Evolutionary conservation across 2,797 vertebrate genomes (phyloP), one percentile per base, ranked within the genome.

Genomic region (Coregonus suidteri): DNA sequence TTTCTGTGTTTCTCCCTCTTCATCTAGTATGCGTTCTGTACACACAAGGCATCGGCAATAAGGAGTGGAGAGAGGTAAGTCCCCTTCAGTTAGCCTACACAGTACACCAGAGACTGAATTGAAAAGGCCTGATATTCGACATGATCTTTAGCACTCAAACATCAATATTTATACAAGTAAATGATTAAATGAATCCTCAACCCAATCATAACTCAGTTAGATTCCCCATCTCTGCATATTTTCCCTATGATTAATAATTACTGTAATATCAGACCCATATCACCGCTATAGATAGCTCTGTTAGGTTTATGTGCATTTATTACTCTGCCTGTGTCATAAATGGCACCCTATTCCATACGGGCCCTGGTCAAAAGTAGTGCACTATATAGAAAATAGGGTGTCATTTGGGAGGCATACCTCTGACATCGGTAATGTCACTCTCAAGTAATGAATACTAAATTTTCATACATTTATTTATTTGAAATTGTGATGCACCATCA

Each of bases 11-110:
- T 78, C 9, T 79, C 67, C 81, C 75, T 93, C 67, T 92, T 80
- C 89, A 87, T 83, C 64, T 95, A 99, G 98, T 99, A 88, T 99
- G 98, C 90, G 98, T 99, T 84, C 96, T 99, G 85, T 99, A 99
- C 91, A 94, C 94, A 18, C 97, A 99, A 96, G 97, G 94, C 86
- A 94, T 98, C 88, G 97, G 97, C 90, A 99, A 96, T 94, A 98
- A 96, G 90, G 98, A 99, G 88, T 99, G 98, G 98, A 96, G 97
- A 95, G 98, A 99, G 96, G 98, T 99, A 93, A 95, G 95, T 76
- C 34, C 16, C 41, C 41, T 47, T 47, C 41, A 47, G 41, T 47
- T 47, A 47, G 41, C 41, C 41, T 47, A 11, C 41, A 47, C 41
- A 47, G 41, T 59, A n/a, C 15, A 6, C 18, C 18, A 59, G 18